Percentiles rank a stretch among this genome's conserved stretches.
Conservation (phyloP, 1,140 invertebrate genomes). For the Steinernema khuongi region DNA sequence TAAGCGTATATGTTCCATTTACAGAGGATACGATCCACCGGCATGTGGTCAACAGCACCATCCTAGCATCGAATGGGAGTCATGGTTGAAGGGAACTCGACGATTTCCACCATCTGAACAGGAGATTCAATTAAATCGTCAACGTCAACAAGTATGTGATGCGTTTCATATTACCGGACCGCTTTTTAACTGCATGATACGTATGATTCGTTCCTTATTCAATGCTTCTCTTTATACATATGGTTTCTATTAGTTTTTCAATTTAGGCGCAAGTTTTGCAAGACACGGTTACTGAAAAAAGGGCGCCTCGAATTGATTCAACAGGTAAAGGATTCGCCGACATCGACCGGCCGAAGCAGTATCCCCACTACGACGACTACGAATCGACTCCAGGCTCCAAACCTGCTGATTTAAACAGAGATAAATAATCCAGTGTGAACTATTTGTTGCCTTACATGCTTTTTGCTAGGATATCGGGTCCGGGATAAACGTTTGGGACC, state of each 20-base stretch:
- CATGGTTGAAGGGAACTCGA: slow-evolving; percentile 46
- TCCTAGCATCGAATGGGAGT: slow-evolving; percentile 44
- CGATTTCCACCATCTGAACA: slow-evolving; percentile 46
- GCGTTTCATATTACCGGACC: not conserved
- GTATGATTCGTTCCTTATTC: not conserved
- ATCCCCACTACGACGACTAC: slow-evolving; percentile 41
- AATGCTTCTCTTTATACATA: not conserved
- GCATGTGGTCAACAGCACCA: not conserved
- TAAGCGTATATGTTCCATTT: not conserved
- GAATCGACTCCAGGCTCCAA: slow-evolving; percentile 41
- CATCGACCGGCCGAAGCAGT: slow-evolving; percentile 36
- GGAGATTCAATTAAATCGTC: slow-evolving; percentile 41
- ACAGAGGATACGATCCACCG: slow-evolving; percentile 47
- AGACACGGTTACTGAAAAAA: slow-evolving; percentile 40
- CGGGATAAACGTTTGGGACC: not conserved
- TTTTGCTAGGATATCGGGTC: too few relatives aligned
- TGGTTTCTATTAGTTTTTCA: not conserved
- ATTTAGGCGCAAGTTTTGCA: slow-evolving; percentile 41
- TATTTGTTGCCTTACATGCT: too few relatives aligned
- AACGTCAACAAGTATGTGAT: slow-evolving; percentile 40
- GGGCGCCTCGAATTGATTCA: slow-evolving; percentile 38
- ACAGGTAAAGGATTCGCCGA: slow-evolving; percentile 39
- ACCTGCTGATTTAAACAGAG: not conserved
- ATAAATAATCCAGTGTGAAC: slow-evolving; percentile 2
- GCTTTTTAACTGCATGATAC: not conserved